Evolutionary conservation across 2,113 vertebrate species (phyloP), one percentile per base, ranked within the genome.

Genomic region (Crotophaga sulcirostris): DNA sequence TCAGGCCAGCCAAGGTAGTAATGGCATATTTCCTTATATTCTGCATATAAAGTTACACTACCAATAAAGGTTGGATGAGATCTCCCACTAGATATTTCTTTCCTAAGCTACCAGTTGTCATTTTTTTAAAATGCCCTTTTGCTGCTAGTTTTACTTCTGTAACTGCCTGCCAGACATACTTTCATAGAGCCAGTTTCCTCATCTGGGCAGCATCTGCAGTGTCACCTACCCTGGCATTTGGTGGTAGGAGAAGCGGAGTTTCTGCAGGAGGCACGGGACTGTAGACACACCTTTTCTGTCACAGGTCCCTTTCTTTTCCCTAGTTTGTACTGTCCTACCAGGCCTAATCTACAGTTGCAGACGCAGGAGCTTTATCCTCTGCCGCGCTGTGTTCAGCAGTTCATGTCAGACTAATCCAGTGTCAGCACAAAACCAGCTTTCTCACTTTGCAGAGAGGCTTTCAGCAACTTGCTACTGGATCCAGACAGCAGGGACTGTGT

Each of bases 351-450:
- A 49, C 11, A 29, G 62, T 9, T 17, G 7, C 49, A 85, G 73
- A 70, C 9, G 19, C 33, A 92, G 84, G 33, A 90, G 38, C 62
- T 94, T 68, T 87, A 91, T 92, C 47, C 44, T 31, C n/a, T 70
- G 33, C 62, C 33, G 9, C 6, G 0, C n/a, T 90, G 25, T 33
- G 52, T 45, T 83, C 68, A 87, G 95, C 13, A 2, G 70, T 94
- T 96, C 77, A 83, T 73, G 70, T 78, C 4, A 0, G 40, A 58
- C 55, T 97, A 91, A 93, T 90, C 76, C 69, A 51, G 58, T 40
- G 51, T 85, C 94, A 93, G 84, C 86, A 88, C 38, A 94, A 95
- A 95, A 68, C 10, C 69, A 93, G 66, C 64, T 95, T 94, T 81
- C 75, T 81, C 34, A 62, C 69, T 95, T 72, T 80, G 44, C 33